Base-by-base conservation (phyloP, 2,888 invertebrate genomes). In the Lasius platythorax region DNA sequence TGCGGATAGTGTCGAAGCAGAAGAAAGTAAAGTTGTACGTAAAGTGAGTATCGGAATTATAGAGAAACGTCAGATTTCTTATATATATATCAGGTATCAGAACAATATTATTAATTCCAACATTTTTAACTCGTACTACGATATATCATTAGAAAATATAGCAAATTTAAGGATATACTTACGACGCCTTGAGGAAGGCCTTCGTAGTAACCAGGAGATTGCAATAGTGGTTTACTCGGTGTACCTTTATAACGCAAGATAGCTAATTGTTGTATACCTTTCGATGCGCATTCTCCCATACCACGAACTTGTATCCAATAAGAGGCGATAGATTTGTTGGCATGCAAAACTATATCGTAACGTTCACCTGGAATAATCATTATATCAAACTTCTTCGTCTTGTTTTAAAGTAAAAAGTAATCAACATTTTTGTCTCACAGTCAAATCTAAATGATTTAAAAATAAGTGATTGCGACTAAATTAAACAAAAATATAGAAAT, bases 321-420 rank as follows among this genome's bases (percentile, higher is more conserved):
- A 11, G 95, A 95, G 15, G 94, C 95, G 18, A 94, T 90, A 0
- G 92, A 90, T 86, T 95, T 95, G 85, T 95, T 94, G 1, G 96
- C 95, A 58, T 93, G 93, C 15, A 97, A 92, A 0, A 97, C 95
- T 3, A 97, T 96, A 87, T 97, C 97, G 95, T 96, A 96, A 40
- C 97, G 95, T 90, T 97, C 97, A 0, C 97, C 97, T 95, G 95
- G 82, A 95, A 68, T 15, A 61, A 28, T 50, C 23, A 67, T 33
- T 58, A 43, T 33, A 37, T 61, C 9, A 53, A 33, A 30, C 15
- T 15, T 75, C n/a, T n/a, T 61, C 11, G n/a, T 40, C 15, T 23
- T 28, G 1, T 28, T 64, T 64, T n/a, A 23, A 23, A n/a, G 33
- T 37, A 23, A 61, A 61, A 61, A 46, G 18, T 4, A 18, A 18